A percentile compares a stretch with the other conserved stretches of the same genome.
phyloP scores from a whole-genome alignment of 1,140 invertebrate species.

The Calosoma granatense region DNA sequence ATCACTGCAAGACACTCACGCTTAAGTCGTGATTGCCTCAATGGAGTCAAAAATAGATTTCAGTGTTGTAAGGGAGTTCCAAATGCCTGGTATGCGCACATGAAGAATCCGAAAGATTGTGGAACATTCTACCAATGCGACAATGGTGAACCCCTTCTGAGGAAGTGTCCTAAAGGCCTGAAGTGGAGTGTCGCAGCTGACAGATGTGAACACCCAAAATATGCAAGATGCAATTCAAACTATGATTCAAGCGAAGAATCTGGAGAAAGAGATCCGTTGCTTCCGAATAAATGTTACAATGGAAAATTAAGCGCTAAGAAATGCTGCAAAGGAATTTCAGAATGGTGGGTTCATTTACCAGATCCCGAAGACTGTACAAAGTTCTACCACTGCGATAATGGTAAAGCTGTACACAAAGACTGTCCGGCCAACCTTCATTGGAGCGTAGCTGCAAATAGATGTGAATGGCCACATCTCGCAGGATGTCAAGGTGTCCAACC shows the following conservation, averaged over 20 bases:
- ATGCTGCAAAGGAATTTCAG: not conserved
- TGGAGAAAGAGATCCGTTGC: not conserved
- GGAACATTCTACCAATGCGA: constrained; percentile 13
- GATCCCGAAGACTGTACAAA: constrained; percentile 22
- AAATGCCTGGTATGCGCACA: not conserved
- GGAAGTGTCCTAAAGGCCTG: constrained; percentile 10
- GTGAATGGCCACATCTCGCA: constrained; percentile 15
- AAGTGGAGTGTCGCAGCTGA: constrained; percentile 13
- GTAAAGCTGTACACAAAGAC: constrained; percentile 18
- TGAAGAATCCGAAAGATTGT: constrained; percentile 14
- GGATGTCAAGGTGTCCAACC: constrained; percentile 9
- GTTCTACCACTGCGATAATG: constrained; percentile 30
- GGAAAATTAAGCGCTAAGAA: not conserved
- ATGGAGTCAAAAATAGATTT: not conserved
- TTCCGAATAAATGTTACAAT: not conserved
- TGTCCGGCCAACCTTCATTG: constrained; percentile 21
- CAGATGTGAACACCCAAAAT: constrained; percentile 12
- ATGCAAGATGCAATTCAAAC: constrained; percentile 10
- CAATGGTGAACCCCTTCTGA: constrained; percentile 5
- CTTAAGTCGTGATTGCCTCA: not conserved
- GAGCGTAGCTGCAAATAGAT: constrained; percentile 21
- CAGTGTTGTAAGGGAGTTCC: not conserved
- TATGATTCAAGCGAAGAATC: not conserved
- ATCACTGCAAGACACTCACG: not conserved
- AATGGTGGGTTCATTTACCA: constrained; percentile 13